Conservation (phyloP, 2,113 vertebrate genomes). For the Craseonycteris thonglongyai region DNA sequence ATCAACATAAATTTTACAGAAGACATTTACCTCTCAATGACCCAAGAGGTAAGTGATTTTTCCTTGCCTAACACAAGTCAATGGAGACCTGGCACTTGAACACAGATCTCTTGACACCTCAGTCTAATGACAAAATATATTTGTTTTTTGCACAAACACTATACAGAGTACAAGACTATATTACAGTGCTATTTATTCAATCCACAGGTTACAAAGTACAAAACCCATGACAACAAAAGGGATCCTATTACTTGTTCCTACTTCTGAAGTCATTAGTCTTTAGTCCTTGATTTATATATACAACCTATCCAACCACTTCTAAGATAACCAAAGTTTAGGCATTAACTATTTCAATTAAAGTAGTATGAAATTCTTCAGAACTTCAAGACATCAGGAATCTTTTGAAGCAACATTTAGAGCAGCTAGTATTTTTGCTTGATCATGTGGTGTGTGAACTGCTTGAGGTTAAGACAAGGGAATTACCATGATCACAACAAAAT, state of each 20-base stretch:
- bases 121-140: neutral
- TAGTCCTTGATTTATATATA: neutral
- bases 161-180: neutral
- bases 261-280: neutral
- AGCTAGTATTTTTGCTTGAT: neutral
- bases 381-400: neutral
- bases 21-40: neutral
- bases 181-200: neutral
- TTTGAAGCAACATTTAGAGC: neutral
- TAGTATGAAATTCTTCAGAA: neutral
- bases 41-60: neutral
- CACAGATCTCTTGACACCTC: neutral
- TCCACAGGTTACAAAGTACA: neutral
- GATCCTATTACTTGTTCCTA: neutral
- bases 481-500: constrained; percentile 19
- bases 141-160: neutral
- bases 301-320: neutral
- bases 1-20: neutral
- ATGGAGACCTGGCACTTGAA: neutral
- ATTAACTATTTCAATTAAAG: constrained; percentile 6
- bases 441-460: neutral
- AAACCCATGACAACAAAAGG: neutral
- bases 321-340: neutral
- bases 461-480: neutral
- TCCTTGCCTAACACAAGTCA: neutral